Base-by-base conservation (phyloP, 2,888 invertebrate species). In the Siphlonurus alternatus region DNA sequence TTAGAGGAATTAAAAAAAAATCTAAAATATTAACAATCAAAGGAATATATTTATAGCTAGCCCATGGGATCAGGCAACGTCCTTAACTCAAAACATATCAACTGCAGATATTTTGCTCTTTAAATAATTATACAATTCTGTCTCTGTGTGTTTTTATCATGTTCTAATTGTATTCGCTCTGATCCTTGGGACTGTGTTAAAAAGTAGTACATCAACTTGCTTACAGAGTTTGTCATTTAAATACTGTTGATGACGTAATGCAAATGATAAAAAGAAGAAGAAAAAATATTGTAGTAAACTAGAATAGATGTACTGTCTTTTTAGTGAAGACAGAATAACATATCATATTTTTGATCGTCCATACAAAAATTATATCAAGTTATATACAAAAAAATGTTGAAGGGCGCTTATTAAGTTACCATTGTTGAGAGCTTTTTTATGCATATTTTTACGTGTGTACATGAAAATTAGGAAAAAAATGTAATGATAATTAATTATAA, bases 31-130 rank as follows among this genome's bases (percentile, higher is more conserved):
- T 53, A 61, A 19, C 38, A 22, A 51, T 25, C 23, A 61, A 53
- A 54, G 51, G 62, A 38, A 53, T 62, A 53, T 53, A 53, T 22
- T 23, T 53, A 53, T 62, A 38, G 24, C 62, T 20, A 53, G 53
- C 38, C 53, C 51, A 38, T 38, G 5, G 38, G 38, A 38, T 10
- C 38, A 38, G 38, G 7, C 38, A 38, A 38, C 38, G n/a, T n/a
- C 38, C 38, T 38, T 15, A 38, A 38, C 38, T 10, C 5, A 38
- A 38, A 38, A 38, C 38, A 38, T 38, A 38, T 38, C 38, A 38
- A 38, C 38, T 38, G 38, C 38, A 38, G 38, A 38, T 38, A n/a
- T n/a, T n/a, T n/a, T n/a, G n/a, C n/a, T n/a, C n/a, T 38, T 15
- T 38, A 38, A 15, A 15, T 38, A 15, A 10, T 38, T 38, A 38